Evolutionary conservation across 2,797 vertebrate genomes (phyloP), one percentile per base, ranked within the genome.

Genomic region (Phrynocephalus guinanensis): DNA sequence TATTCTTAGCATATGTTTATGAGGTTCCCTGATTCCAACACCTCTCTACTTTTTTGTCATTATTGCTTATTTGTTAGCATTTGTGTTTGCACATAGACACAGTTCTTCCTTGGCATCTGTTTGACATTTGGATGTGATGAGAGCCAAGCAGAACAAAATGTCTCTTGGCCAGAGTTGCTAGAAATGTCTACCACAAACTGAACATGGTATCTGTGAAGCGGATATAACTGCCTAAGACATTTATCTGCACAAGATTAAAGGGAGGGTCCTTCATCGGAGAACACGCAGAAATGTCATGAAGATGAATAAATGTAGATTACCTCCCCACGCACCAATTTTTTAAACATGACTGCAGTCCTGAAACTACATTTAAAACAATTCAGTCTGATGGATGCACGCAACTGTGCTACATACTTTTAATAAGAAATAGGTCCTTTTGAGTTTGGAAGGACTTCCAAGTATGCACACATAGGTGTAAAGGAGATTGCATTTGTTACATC

Each of bases 121-220:
- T 89, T 92, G 89, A 91, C 93, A 94, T 92, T 92, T 93, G 91
- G 67, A 91, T 70, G 76, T 93, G 87, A 71, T 3, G 0, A 84
- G 89, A 91, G 88, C 68, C 33, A 78, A 80, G 48, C 77, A 93
- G 86, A 90, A 38, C 72, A 90, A 92, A 93, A 92, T 56, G 79
- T 90, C 84, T 91, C 89, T 90, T 92, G 92, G 83, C 87, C 78
- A 82, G 87, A 52, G 30, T n/a, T 87, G 75, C 85, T 79, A 91
- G 6, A 82, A 48, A 90, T 13, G 86, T 89, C 88, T 88, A 1
- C 38, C 85, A 71, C 48, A 90, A 84, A 77, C 10, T 78, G 89
- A 87, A 88, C 86, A 90, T 92, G 89, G 77, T 89, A 50, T 66
- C 50, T 28, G 66, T 63, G 6, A 1, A 84, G 0, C 11, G 86